Evolutionary conservation across 35 echinoderm and acorn worm genomes (phyloP).

Genomic region (Ophioderma brevispina): DNA sequence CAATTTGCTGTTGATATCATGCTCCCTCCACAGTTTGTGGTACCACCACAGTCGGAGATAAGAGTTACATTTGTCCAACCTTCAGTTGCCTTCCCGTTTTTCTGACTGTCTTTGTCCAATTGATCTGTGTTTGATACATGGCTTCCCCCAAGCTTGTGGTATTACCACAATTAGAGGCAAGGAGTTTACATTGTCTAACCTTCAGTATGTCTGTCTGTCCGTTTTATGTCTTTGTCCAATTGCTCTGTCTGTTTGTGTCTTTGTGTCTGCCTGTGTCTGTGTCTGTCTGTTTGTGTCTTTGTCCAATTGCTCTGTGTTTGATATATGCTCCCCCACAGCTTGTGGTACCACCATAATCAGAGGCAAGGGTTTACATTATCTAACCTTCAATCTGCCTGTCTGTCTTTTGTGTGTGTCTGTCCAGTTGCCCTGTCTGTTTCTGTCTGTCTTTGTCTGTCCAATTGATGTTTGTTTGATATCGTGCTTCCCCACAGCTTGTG

Average conservation of each 20-base stretch:
- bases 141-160: conserved; percentile 88
- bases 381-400: too few species aligned
- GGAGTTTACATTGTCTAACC: too few species aligned
- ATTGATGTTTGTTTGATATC: conserved; percentile 74
- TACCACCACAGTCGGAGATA: conserved; percentile 98
- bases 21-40: conserved; percentile 84
- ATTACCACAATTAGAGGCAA: conserved; percentile 95
- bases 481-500: conserved; percentile 90
- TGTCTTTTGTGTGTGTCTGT: too few species aligned
- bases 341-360: conserved; percentile 91
- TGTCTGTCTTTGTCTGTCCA: too few species aligned
- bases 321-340: conserved; percentile 92
- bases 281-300: too few species aligned
- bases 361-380: too few species aligned
- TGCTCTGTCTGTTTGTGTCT: too few species aligned
- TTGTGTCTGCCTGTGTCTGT: too few species aligned
- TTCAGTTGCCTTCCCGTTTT: too few species aligned
- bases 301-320: conserved; percentile 80
- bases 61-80: too few species aligned
- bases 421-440: conserved; percentile 86
- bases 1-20: conserved; percentile 78
- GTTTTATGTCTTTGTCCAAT: too few species aligned
- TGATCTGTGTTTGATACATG: conserved; percentile 81
- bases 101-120: conserved; percentile 83
- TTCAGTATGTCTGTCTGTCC: too few species aligned